Evolutionary conservation across 1,140 invertebrate species (phyloP).

Genomic region (Grapholita molesta): DNA sequence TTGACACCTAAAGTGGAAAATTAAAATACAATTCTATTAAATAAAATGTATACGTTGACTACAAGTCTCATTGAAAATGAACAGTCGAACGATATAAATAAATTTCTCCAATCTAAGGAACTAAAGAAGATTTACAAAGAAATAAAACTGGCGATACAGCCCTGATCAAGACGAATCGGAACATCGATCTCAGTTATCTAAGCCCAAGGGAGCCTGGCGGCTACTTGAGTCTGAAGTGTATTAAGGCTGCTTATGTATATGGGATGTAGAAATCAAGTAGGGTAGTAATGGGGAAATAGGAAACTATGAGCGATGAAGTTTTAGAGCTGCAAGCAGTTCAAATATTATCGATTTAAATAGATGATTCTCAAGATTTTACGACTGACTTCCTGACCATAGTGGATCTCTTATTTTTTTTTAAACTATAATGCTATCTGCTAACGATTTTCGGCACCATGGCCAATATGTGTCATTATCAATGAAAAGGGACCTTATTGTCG

Average conservation of each 20-base stretch:
- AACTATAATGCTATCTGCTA: too few species aligned
- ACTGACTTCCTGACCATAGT: too few species aligned
- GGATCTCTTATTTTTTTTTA: too few species aligned
- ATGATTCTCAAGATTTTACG: too few species aligned
- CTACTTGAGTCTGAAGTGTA: background rate
- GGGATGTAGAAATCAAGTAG: background rate
- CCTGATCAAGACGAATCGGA: background rate
- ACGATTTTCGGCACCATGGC: too few species aligned
- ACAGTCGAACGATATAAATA: background rate
- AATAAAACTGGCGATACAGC: background rate
- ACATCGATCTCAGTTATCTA: background rate
- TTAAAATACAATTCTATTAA: background rate
- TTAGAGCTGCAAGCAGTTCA: too few species aligned
- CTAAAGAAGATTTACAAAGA: background rate
- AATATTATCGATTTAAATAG: too few species aligned
- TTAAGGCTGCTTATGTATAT: background rate
- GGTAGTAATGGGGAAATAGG: too few species aligned
- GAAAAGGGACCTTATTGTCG: too few species aligned
- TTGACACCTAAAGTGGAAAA: too few species aligned
- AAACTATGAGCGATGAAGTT: too few species aligned
- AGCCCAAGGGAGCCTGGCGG: background rate
- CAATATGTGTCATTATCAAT: too few species aligned
- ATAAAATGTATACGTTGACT: background rate
- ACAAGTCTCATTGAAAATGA: background rate
- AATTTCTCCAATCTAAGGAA: background rate